Percentiles rank a stretch among this genome's conserved stretches.
Evolutionary conservation across 2,888 invertebrate species (phyloP).

Genomic region (Omphaloscelis lunosa): DNA sequence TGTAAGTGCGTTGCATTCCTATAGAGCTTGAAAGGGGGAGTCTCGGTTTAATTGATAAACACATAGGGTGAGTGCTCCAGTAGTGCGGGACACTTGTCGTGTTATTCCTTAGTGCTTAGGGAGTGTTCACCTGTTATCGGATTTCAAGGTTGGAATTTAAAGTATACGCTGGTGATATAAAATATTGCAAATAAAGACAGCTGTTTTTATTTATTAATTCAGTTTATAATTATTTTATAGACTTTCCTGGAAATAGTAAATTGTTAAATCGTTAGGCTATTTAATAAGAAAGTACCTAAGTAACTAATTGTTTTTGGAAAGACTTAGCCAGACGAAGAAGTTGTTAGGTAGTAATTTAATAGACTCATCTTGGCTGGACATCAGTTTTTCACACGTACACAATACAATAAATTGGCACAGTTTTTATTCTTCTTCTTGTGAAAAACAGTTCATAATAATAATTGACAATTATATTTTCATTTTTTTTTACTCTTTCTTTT

Average conservation of each 20-base stretch:
- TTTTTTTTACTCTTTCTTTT: too few relatives aligned
- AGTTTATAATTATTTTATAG: background rate
- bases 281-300: background rate
- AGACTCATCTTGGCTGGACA: background rate
- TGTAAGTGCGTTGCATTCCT: slow-evolving; percentile 69
- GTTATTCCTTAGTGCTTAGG: slow-evolving; percentile 55
- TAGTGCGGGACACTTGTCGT: slow-evolving; percentile 60
- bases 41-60: slow-evolving; percentile 84
- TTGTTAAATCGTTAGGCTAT: background rate
- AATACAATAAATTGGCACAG: too few relatives aligned
- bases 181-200: slow-evolving; percentile 7
- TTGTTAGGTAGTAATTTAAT: background rate
- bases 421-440: background rate
- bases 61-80: slow-evolving; percentile 74
- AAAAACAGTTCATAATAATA: too few relatives aligned
- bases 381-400: background rate
- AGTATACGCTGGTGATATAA: slow-evolving; percentile 5
- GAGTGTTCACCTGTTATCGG: slow-evolving; percentile 62
- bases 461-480: too few relatives aligned
- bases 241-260: background rate
- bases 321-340: background rate
- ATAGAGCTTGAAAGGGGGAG: slow-evolving; percentile 73
- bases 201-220: slow-evolving; percentile 20
- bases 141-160: slow-evolving; percentile 38
- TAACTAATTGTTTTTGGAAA: background rate